Conservation (phyloP, 2,888 invertebrate genomes). For the Elmis aenea region DNA sequence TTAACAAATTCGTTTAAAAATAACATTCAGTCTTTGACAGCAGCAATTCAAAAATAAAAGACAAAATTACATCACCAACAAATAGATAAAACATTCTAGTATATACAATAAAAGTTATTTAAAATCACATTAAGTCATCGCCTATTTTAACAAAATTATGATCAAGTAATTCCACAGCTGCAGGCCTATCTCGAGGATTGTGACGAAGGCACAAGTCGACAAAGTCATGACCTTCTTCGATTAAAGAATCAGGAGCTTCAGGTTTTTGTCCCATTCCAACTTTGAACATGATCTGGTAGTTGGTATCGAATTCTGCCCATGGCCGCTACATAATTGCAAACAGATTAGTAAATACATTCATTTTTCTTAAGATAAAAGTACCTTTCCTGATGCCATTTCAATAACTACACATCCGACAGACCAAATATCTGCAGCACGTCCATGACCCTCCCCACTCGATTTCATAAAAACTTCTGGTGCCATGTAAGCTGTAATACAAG, state of each 20-base stretch:
- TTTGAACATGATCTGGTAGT: conserved; percentile 93
- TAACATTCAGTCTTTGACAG: no score
- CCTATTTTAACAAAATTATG: conserved; percentile 71
- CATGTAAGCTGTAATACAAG: conserved; percentile 84
- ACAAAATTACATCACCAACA: no score
- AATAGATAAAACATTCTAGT: no score
- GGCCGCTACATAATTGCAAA: conserved; percentile 62
- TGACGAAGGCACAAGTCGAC: conserved; percentile 74
- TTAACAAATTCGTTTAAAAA: no score
- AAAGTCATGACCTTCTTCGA: conserved; percentile 79
- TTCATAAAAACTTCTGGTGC: conserved; percentile 93
- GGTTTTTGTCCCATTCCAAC: conserved; percentile 91
- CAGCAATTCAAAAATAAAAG: no score
- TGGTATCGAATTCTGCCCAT: conserved; percentile 88
- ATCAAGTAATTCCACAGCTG: conserved; percentile 64
- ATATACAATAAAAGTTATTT: not conserved
- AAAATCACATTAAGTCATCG: conserved; percentile 30
- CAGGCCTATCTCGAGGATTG: conserved; percentile 68
- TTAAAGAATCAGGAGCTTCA: conserved; percentile 66
- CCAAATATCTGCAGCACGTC: conserved; percentile 93
- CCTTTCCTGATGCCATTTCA: conserved; percentile 92
- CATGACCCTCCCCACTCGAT: conserved; percentile 74
- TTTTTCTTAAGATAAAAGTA: conserved; percentile 40
- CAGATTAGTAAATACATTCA: no score
- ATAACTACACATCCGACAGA: conserved; percentile 92